Evolutionary conservation across 2,888 invertebrate species (phyloP), one percentile per base, ranked within the genome.

Genomic region (Himalopsyche japonica): DNA sequence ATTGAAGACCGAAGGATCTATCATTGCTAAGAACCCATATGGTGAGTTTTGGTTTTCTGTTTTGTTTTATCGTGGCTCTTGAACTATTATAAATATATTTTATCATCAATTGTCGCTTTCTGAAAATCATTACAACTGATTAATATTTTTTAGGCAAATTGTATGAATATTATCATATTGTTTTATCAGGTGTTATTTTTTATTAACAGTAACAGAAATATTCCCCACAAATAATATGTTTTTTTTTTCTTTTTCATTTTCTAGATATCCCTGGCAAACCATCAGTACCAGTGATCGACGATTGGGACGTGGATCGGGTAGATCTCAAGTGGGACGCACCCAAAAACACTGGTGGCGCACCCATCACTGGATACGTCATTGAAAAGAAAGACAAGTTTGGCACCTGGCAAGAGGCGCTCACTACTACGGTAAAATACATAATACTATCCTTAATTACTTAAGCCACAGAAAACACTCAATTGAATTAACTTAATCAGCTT

Each of bases 1-100:
- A 8, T 90, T 99, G 87, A 97, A 97, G 90, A 97, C 98, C n/a
- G 97, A 98, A 82, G 94, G 95, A 88, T 94, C 96, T 3, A 97
- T 96, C 86, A 90, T 96, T 24, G 99, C 99, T 32, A 99, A 99
- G 92, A 99, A 99, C 94, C 99, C 99, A 87, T 99, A 95, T 89
- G 97, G 96, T 96, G 88, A 91, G 90, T 43, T 5, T 10, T 4
- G 32, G 1, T 30, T 27, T n/a, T 18, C 7, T 76, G 89, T 79
- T 34, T 76, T 76, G 12, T 1, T 70, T 18, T 30, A 49, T 34
- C 80, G 1, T 24, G 49, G n/a, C 24, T 76, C 18, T 70, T 32
- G 6, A 32, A 32, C 6, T 32, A n/a, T n/a, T n/a, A n/a, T n/a
- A 6, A 6, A 32, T 32, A 32, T 10, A 8, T 37, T 37, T 37